phyloP scores from a whole-genome alignment of 1,140 invertebrate genomes.

The Eciton burchellii region DNA sequence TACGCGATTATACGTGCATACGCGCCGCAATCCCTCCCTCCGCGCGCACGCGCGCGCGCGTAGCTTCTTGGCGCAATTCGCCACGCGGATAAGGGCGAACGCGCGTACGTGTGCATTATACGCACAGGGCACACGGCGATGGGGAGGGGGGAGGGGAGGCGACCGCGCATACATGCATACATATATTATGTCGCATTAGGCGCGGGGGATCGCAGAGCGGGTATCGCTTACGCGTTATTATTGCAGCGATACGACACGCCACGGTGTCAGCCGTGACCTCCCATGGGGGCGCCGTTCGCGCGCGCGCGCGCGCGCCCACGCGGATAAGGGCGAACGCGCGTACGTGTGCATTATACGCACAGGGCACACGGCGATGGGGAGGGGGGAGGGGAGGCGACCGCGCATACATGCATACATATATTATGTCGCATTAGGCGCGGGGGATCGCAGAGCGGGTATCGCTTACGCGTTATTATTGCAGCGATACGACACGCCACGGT shows the following conservation, averaged over 20 bases:
- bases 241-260: constrained; percentile 85
- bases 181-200: constrained; percentile 81
- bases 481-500: constrained; percentile 84
- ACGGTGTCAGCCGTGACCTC: constrained; percentile 83
- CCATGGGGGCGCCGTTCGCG: constrained; percentile 76
- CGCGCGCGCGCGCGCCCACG: constrained; percentile 42
- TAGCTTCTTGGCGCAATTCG: constrained; percentile 13
- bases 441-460: constrained; percentile 76
- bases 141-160: constrained; percentile 38
- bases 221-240: constrained; percentile 86
- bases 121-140: not conserved
- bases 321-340: too few relatives aligned
- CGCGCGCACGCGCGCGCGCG: not conserved
- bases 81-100: not conserved
- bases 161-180: constrained; percentile 73
- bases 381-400: constrained; percentile 67
- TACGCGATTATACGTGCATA: constrained; percentile 26
- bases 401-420: constrained; percentile 75
- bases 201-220: constrained; percentile 71
- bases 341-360: too few relatives aligned
- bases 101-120: constrained; percentile 8
- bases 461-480: constrained; percentile 86
- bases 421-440: constrained; percentile 80
- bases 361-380: not conserved
- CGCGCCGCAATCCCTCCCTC: not conserved